Evolutionary conservation across 2,797 vertebrate species (phyloP).

Genomic region (Cossypha dichroa): DNA sequence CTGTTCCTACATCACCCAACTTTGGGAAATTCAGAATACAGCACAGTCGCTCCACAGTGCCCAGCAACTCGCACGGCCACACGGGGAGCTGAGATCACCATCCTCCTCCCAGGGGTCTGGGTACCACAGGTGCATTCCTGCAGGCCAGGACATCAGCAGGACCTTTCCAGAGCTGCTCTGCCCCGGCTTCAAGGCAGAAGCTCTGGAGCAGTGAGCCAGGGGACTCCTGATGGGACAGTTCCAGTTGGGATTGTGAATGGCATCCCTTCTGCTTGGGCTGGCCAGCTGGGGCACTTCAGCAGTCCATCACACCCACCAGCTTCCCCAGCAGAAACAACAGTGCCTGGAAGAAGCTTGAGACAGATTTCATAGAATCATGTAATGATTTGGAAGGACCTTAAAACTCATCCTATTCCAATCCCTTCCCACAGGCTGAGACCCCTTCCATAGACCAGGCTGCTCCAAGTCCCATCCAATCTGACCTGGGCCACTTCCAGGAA

Average conservation of each 20-base stretch:
- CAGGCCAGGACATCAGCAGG: background rate
- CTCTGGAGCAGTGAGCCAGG: rapidly evolving
- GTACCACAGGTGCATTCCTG: background rate
- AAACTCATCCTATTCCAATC: background rate
- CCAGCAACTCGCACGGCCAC: rapidly evolving
- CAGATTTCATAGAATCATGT: background rate
- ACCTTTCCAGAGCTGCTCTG: background rate
- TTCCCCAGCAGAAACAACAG: background rate
- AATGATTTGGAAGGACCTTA: background rate
- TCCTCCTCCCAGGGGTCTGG: background rate
- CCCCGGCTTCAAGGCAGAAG: background rate
- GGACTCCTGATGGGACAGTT: background rate
- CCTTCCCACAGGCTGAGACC: background rate
- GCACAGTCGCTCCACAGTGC: background rate
- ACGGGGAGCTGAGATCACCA: rapidly evolving
- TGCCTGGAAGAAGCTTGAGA: background rate
- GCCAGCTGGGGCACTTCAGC: background rate
- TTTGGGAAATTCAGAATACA: background rate
- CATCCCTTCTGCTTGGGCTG: background rate
- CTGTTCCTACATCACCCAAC: background rate
- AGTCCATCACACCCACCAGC: background rate
- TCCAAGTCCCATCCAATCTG: background rate
- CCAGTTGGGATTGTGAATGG: background rate
- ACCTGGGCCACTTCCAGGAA: background rate
- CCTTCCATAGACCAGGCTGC: rapidly evolving